These are phyloP conservation scores for Karalla daura DNA, from an alignment of 2,797 vertebrate species.

Conservation along the genomic window DNA sequence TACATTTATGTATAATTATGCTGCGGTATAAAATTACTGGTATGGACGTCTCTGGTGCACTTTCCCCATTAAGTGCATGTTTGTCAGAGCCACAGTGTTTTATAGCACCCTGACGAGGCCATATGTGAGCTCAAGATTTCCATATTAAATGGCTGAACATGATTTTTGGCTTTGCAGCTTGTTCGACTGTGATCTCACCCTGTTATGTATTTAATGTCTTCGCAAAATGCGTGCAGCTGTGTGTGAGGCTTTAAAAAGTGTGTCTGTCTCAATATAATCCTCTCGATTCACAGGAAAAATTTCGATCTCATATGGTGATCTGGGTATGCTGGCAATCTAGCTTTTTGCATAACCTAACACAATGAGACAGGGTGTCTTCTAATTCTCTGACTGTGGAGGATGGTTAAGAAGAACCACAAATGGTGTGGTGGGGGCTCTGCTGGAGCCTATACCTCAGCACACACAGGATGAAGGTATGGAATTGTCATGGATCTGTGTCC, in stretches of 20 bases:
- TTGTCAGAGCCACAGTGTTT: background rate
- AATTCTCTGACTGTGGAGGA: too few relatives aligned
- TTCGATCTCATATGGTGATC: too few relatives aligned
- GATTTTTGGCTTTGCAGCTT: background rate
- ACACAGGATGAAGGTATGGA: too few relatives aligned
- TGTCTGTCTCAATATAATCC: background rate
- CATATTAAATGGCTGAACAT: slow-evolving; percentile 12
- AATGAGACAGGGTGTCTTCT: too few relatives aligned
- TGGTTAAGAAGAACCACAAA: too few relatives aligned
- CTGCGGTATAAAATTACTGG: background rate
- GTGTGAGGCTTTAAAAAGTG: background rate
- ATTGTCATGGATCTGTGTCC: too few relatives aligned
- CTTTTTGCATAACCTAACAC: too few relatives aligned
- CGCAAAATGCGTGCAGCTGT: background rate
- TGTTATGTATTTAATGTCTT: slow-evolving; percentile 13
- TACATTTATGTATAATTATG: background rate
- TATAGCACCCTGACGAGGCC: background rate
- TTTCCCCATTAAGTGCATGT: background rate
- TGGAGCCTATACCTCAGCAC: too few relatives aligned
- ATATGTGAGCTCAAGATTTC: slow-evolving; percentile 16
- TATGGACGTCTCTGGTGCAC: background rate
- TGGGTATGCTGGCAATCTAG: too few relatives aligned
- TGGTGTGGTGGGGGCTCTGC: too few relatives aligned
- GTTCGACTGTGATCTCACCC: background rate
- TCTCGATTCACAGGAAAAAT: background rate